Evolutionary conservation across 2,113 vertebrate species (phyloP), one percentile per base, ranked within the genome.

Genomic region (Rousettus leschenaultii): DNA sequence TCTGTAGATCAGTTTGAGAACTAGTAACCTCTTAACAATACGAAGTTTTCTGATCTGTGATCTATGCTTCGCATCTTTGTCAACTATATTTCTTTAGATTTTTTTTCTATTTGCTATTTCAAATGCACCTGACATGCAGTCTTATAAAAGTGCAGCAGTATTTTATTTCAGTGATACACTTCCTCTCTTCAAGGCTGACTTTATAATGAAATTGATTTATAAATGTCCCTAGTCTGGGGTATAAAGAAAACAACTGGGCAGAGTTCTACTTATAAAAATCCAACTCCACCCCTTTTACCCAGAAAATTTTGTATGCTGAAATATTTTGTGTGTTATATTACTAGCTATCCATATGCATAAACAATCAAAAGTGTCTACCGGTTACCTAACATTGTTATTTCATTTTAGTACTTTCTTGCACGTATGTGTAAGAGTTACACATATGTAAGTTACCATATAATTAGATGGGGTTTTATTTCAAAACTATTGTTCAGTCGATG

Each of bases 401-500:
- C 15, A 35, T 89, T 82, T 82, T 9, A 59, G 43, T 16, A 51
- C 3, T n/a, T 85, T 91, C 55, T 92, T 63, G 5, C n/a, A 33
- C 35, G 68, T 45, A 89, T 82, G 45, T 43, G 1, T 80, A n/a
- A 94, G 2, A 13, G 33, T 22, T 91, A 84, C 11, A 89, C n/a
- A 8, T 89, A 45, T 45, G 45, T 33, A 90, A 80, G 59, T 77
- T 86, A 66, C 18, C 79, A 71, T 18, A 68, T 0, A 89, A 71
- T 95, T 84, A 89, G 24, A 19, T 71, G 7, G 33, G 18, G 5
- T 84, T 66, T 70, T 78, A 86, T 79, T 88, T 73, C 43, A 90
- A 92, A 94, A 65, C 45, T 86, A 48, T 21, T 91, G 22, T 68
- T 97, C 77, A 87, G 48, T 35, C 95, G 92, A 53, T 75, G 7